Evolutionary conservation across 2,797 vertebrate genomes (phyloP).

Genomic region (Nyctalus aviator): DNA sequence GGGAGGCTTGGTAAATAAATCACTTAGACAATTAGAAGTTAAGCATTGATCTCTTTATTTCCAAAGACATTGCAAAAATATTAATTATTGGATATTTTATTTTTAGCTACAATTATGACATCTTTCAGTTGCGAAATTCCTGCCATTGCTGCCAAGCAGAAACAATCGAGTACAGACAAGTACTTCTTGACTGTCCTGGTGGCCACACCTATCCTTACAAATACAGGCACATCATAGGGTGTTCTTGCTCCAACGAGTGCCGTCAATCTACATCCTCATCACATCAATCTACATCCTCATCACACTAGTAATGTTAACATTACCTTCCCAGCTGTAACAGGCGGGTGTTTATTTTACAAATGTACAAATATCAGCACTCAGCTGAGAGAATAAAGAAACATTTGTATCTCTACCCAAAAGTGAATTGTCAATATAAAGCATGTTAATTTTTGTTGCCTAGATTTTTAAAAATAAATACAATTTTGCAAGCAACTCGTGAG

Average conservation of each 20-base stretch:
- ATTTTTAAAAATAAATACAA: slow-evolving; percentile 72
- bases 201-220: slow-evolving; percentile 3
- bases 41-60: background rate
- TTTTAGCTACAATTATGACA: slow-evolving; percentile 76
- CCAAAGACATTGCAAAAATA: background rate
- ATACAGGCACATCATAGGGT: slow-evolving; percentile 69
- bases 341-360: slow-evolving; percentile 48
- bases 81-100: background rate
- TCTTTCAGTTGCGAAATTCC: slow-evolving; percentile 66
- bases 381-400: background rate
- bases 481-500: slow-evolving; percentile 20
- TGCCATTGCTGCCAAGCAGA: slow-evolving; percentile 78
- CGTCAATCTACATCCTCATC: fast-evolving
- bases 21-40: background rate
- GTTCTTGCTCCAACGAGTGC: slow-evolving; percentile 71
- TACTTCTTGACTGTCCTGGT: slow-evolving; percentile 56
- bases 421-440: background rate
- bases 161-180: slow-evolving; percentile 57
- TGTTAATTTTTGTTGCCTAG: background rate
- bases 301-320: fast-evolving
- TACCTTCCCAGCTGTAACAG: background rate
- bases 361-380: background rate
- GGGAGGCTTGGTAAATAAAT: background rate
- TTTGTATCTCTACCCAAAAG: background rate
- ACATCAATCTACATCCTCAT: fast-evolving